These are phyloP conservation scores for Diabrotica balteata DNA, from an alignment of 2,888 invertebrate genomes.

Conservation along the genomic window DNA sequence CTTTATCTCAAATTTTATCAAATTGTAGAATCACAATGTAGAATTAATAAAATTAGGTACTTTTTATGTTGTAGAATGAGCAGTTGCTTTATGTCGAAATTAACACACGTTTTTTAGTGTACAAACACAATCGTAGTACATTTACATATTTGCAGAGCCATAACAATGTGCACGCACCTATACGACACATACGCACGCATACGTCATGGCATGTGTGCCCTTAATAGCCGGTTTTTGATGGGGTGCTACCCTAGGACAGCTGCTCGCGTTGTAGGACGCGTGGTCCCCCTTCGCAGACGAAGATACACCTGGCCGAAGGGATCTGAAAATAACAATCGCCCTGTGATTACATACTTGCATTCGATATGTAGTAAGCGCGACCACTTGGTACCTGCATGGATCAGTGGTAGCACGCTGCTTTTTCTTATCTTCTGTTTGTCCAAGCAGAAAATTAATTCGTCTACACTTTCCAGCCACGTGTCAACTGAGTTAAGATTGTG, in stretches of 20 bases:
- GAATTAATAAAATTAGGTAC: too few relatives aligned
- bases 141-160: constrained; percentile 41
- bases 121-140: constrained; percentile 18
- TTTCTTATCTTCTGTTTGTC: constrained; percentile 9
- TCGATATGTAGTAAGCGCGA: constrained; percentile 21
- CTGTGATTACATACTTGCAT: constrained; percentile 43
- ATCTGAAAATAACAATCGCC: constrained; percentile 41
- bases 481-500: too few relatives aligned
- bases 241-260: constrained; percentile 56
- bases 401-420: constrained; percentile 30
- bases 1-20: too few relatives aligned
- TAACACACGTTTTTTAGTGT: neutral
- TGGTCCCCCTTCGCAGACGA: constrained; percentile 34
- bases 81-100: too few relatives aligned
- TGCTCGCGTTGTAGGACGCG: constrained; percentile 42
- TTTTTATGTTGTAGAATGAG: too few relatives aligned
- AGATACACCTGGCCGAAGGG: constrained; percentile 43
- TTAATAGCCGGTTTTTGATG: constrained; percentile 46
- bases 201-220: constrained; percentile 56
- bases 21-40: too few relatives aligned
- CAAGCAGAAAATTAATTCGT: too few relatives aligned
- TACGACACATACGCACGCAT: constrained; percentile 53
- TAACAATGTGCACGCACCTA: constrained; percentile 43
- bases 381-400: constrained; percentile 37
- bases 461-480: too few relatives aligned